Conservation (phyloP, 2,888 invertebrate genomes). For the Bibio marci region DNA sequence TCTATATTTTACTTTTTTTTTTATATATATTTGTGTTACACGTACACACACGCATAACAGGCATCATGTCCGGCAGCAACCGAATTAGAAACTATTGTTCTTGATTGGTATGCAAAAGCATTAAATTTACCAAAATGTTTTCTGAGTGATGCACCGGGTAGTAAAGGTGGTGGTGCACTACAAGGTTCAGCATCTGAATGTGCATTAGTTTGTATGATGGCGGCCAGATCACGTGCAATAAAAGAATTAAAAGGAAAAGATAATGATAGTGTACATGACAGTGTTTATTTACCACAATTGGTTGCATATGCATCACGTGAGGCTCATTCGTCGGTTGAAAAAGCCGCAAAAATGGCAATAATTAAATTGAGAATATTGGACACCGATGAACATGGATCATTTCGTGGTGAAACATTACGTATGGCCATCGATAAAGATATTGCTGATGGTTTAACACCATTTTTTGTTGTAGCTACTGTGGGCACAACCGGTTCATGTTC, state of each 20-base stretch:
- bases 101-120: constrained; percentile 67
- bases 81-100: constrained; percentile 67
- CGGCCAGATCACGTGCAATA: constrained; percentile 57
- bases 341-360: constrained; percentile 60
- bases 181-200: constrained; percentile 76
- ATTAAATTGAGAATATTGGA: constrained; percentile 54
- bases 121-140: constrained; percentile 59
- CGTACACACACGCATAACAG: too few species aligned
- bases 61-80: constrained; percentile 73
- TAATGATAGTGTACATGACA: constrained; percentile 37
- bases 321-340: constrained; percentile 61
- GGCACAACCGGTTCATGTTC: constrained; percentile 74
- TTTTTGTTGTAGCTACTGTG: constrained; percentile 65
- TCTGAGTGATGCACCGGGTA: constrained; percentile 25
- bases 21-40: too few species aligned
- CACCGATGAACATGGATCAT: constrained; percentile 46
- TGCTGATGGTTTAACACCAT: constrained; percentile 57
- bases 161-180: constrained; percentile 60
- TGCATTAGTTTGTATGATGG: constrained; percentile 57
- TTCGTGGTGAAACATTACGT: constrained; percentile 43
- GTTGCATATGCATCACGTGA: constrained; percentile 60
- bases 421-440: constrained; percentile 54
- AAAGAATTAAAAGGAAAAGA: constrained; percentile 38
- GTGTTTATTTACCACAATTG: constrained; percentile 53
- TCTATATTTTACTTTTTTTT: too few species aligned